These are phyloP conservation scores for Ochropacha duplaris DNA, from an alignment of 2,888 invertebrate genomes.

Conservation along the genomic window DNA sequence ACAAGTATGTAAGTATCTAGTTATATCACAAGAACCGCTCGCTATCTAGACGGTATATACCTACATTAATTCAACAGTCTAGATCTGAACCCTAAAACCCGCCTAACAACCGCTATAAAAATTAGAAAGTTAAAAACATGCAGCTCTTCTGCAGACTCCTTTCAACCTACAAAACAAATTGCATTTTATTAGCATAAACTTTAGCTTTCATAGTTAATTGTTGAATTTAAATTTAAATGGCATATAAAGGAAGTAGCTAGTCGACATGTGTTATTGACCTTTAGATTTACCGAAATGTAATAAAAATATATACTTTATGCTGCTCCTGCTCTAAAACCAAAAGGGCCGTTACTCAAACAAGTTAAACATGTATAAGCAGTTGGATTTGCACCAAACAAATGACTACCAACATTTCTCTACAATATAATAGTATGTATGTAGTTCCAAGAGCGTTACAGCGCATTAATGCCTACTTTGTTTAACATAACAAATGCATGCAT, in stretches of 20 bases:
- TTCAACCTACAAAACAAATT: constrained; percentile 77
- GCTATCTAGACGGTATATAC: constrained; percentile 30
- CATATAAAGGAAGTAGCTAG: constrained; percentile 53
- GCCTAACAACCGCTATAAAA: constrained; percentile 68
- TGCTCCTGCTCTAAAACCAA: constrained; percentile 7
- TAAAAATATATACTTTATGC: constrained; percentile 8
- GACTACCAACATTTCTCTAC: background rate
- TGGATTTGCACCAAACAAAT: constrained; percentile 3
- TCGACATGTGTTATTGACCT: constrained; percentile 54
- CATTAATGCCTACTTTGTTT: background rate
- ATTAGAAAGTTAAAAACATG: constrained; percentile 78
- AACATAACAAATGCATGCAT: constrained; percentile 4
- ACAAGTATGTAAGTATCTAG: background rate
- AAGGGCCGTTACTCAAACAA: constrained; percentile 8
- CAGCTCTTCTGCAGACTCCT: constrained; percentile 70
- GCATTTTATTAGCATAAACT: constrained; percentile 78
- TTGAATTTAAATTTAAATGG: constrained; percentile 60
- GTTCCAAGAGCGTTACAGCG: background rate
- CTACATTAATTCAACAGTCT: constrained; percentile 41
- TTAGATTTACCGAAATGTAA: constrained; percentile 42
- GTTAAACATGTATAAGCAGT: constrained; percentile 8
- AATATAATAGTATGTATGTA: too few species aligned
- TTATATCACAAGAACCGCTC: constrained; percentile 1
- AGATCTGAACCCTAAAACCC: constrained; percentile 73
- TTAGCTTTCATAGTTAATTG: constrained; percentile 71